Conservation (phyloP, 2,888 invertebrate genomes). For the Xestoiulus laeticollis region DNA sequence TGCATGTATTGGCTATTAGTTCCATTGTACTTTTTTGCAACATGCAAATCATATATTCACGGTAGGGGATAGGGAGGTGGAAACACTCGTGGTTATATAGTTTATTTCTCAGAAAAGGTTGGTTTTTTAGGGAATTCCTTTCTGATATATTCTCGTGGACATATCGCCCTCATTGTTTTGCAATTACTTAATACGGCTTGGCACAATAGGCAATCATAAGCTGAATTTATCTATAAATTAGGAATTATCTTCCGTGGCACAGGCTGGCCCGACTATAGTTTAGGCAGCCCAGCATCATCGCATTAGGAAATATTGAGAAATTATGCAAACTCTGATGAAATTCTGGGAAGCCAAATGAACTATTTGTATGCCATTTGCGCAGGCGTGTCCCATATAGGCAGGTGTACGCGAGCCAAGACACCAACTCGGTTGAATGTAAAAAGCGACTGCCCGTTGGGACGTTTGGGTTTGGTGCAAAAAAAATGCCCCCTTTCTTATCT, state of each 20-base stretch:
- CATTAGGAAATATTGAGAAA: constrained; percentile 19
- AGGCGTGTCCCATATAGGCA: background rate
- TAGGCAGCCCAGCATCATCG: background rate
- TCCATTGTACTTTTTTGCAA: too few species aligned
- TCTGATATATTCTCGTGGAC: background rate
- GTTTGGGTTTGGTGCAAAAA: constrained; percentile 16
- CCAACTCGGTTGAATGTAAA: background rate
- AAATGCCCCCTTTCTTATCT: constrained; percentile 25
- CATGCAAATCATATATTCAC: too few species aligned
- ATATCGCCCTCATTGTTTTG: background rate
- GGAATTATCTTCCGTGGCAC: background rate
- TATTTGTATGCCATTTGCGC: constrained; percentile 18
- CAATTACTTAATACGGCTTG: constrained; percentile 26
- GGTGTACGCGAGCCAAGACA: constrained; percentile 18
- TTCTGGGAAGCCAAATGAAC: constrained; percentile 10
- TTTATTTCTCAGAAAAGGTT: constrained; percentile 9
- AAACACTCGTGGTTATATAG: background rate
- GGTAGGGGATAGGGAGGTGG: too few species aligned
- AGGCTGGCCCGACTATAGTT: constrained; percentile 13
- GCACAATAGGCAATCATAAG: background rate
- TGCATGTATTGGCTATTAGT: too few species aligned
- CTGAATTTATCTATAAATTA: constrained; percentile 26
- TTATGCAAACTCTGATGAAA: background rate
- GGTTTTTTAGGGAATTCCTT: background rate
- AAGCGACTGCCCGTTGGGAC: constrained; percentile 26